phyloP scores from a whole-genome alignment of 1,140 invertebrate species.

The Cephus cinctus region DNA sequence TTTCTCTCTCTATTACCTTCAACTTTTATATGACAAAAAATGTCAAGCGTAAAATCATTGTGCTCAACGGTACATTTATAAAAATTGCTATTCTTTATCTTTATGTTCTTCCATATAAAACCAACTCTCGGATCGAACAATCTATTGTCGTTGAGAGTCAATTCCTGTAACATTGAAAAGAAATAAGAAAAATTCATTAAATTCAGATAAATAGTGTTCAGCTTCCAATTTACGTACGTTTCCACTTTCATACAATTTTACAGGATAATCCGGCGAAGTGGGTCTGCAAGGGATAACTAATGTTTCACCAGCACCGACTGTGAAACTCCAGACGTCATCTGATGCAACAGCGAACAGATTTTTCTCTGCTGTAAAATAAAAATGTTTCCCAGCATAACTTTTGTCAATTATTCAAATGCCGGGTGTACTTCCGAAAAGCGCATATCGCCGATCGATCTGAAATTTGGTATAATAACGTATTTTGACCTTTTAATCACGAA shows the following conservation, averaged over 20 bases:
- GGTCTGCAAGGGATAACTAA: constrained; percentile 67
- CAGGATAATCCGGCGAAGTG: constrained; percentile 63
- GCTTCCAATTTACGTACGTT: constrained; percentile 3
- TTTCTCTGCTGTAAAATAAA: constrained; percentile 52
- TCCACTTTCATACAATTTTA: constrained; percentile 31
- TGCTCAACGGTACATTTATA: constrained; percentile 54
- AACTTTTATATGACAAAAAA: constrained; percentile 44
- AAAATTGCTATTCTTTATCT: constrained; percentile 43
- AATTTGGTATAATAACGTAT: background rate
- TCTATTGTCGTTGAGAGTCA: constrained; percentile 37
- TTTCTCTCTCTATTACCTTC: too few relatives aligned
- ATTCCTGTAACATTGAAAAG: constrained; percentile 11
- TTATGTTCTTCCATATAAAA: constrained; percentile 55
- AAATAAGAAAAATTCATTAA: constrained; percentile 18
- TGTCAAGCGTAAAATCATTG: constrained; percentile 18
- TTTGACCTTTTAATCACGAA: too few relatives aligned
- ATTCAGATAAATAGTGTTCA: constrained; percentile 1
- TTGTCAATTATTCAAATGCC: constrained; percentile 1
- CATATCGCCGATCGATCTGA: background rate
- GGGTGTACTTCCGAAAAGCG: background rate
- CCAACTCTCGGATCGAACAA: constrained; percentile 63
- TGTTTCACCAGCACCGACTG: constrained; percentile 45
- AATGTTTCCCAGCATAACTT: background rate
- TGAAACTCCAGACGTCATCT: constrained; percentile 37
- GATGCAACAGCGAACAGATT: constrained; percentile 58